phyloP scores from a whole-genome alignment of 2,888 invertebrate species.

The Hofmannophila pseudospretella region DNA sequence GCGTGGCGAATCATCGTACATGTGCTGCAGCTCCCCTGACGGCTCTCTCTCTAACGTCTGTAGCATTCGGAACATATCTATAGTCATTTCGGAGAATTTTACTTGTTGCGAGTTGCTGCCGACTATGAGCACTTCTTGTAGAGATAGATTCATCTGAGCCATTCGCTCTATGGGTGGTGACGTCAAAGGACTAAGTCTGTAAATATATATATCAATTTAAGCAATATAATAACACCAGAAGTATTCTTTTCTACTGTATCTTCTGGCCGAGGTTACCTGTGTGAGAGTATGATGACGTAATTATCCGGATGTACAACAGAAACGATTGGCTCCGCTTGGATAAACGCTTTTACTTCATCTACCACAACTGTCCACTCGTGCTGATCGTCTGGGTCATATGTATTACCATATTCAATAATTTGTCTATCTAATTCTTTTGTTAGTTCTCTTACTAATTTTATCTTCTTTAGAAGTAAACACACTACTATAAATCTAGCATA shows the following conservation, averaged over 20 bases:
- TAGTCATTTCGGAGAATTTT: constrained; percentile 96
- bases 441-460: constrained; percentile 94
- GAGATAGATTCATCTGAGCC: constrained; percentile 89
- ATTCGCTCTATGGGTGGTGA: constrained; percentile 93
- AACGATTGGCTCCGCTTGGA: constrained; percentile 93
- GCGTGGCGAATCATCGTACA: constrained; percentile 62
- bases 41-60: constrained; percentile 96
- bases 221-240: no score
- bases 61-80: constrained; percentile 98
- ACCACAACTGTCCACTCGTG: constrained; percentile 96
- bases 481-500: constrained; percentile 98
- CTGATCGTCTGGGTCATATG: constrained; percentile 98
- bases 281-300: constrained; percentile 89
- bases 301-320: constrained; percentile 93
- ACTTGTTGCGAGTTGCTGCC: constrained; percentile 96
- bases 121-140: constrained; percentile 96
- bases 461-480: constrained; percentile 93
- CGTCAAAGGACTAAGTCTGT: constrained; percentile 87
- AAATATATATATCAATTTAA: constrained; percentile 11
- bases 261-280: constrained; percentile 81
- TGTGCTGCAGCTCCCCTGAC: constrained; percentile 87
- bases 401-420: constrained; percentile 95
- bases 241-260: no score
- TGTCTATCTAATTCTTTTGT: constrained; percentile 95
- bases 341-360: constrained; percentile 96